Evolutionary conservation across 2,113 vertebrate genomes (phyloP).

Genomic region (Neofelis nebulosa): DNA sequence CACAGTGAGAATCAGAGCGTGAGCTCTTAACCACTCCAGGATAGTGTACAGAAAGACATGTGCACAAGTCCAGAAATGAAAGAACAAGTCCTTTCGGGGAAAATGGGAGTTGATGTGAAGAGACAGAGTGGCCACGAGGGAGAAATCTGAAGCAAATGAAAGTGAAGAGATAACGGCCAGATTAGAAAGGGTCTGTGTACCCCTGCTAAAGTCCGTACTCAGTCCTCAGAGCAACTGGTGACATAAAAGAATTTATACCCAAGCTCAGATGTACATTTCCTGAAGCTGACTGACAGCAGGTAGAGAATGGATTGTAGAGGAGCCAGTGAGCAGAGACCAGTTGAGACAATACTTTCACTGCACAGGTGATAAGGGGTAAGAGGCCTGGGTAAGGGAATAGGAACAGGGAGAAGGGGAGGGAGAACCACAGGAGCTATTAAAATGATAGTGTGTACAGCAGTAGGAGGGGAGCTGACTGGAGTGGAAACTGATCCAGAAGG

Average conservation of each 20-base stretch:
- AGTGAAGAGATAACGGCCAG: background rate
- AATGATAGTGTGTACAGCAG: background rate
- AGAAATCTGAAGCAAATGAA: background rate
- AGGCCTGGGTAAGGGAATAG: background rate
- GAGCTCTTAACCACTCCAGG: background rate
- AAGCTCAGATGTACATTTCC: background rate
- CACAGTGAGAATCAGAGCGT: background rate
- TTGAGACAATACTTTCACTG: background rate
- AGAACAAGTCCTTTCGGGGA: background rate
- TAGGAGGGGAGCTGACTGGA: background rate
- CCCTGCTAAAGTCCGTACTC: background rate
- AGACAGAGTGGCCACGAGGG: background rate
- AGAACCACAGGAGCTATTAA: background rate
- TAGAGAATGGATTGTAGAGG: background rate
- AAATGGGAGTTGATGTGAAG: background rate
- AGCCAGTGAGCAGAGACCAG: background rate
- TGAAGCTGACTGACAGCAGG: background rate
- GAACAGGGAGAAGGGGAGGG: background rate
- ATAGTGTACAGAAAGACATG: background rate
- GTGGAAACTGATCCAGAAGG: background rate
- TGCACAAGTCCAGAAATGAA: background rate
- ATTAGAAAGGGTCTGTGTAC: background rate
- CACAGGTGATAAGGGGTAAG: background rate
- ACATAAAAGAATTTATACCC: background rate
- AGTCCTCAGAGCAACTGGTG: background rate